phyloP scores from a whole-genome alignment of 2,113 vertebrate species.

The Osmerus eperlanus region DNA sequence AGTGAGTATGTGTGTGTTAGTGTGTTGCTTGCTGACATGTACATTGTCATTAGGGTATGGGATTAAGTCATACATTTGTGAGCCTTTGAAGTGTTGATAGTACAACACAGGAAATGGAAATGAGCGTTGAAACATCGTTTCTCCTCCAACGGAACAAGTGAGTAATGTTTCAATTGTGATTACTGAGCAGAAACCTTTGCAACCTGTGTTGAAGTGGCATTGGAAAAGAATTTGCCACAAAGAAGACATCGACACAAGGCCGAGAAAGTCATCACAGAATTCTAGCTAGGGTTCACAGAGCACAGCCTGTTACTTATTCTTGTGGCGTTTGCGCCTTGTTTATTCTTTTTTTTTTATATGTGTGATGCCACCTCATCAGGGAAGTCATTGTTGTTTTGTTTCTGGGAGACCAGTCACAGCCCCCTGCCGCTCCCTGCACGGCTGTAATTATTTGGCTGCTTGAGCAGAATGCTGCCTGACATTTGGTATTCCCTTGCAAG shows the following conservation, averaged over 20 bases:
- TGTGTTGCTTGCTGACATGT: conserved; percentile 28
- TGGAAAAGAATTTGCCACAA: too few relatives aligned
- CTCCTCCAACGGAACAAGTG: too few relatives aligned
- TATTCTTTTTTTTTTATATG: conserved; percentile 10
- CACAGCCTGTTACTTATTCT: conserved; percentile 26
- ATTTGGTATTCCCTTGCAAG: conserved; percentile 61
- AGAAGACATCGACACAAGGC: too few relatives aligned
- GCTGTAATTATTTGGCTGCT: conserved; percentile 61
- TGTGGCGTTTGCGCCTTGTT: conserved; percentile 26
- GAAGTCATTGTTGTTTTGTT: conserved; percentile 50
- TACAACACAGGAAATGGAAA: too few relatives aligned
- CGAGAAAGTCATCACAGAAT: too few relatives aligned
- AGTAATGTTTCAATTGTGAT: neutral
- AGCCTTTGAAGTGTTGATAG: too few relatives aligned
- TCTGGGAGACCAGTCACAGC: conserved; percentile 20
- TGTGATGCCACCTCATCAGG: conserved; percentile 28
- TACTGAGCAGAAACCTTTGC: neutral
- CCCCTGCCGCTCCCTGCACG: conserved; percentile 43
- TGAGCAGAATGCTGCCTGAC: conserved; percentile 65
- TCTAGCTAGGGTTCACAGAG: neutral
- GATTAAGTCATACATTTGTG: neutral
- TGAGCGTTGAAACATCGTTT: too few relatives aligned
- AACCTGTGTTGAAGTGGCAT: too few relatives aligned
- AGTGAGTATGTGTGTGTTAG: conserved; percentile 8
- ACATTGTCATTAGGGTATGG: neutral